phyloP scores from a whole-genome alignment of 2,797 vertebrate genomes.

The Liparis tanakae region DNA sequence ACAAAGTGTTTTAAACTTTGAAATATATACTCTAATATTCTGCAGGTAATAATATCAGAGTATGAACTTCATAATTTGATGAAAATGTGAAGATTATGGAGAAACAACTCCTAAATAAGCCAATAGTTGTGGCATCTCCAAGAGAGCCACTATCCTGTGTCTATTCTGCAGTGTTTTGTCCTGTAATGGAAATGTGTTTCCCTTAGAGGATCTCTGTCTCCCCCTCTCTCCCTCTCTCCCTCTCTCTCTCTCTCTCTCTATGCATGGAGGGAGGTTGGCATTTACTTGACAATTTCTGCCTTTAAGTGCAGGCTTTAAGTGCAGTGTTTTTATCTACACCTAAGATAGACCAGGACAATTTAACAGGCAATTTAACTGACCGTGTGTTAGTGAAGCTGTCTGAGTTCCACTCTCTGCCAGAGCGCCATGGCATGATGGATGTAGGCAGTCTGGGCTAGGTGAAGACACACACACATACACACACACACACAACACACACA shows the following conservation, averaged over 20 bases:
- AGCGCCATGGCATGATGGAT: constrained; percentile 80
- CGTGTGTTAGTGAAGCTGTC: constrained; percentile 83
- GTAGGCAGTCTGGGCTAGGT: constrained; percentile 79
- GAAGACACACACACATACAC: constrained; percentile 40
- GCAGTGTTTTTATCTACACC: constrained; percentile 84
- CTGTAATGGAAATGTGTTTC: constrained; percentile 59
- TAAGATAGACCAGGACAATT: constrained; percentile 83
- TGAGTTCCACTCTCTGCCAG: constrained; percentile 79
- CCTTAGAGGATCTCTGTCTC: constrained; percentile 56
- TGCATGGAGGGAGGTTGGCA: constrained; percentile 71
- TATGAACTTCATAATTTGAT: not conserved
- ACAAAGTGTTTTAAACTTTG: not conserved
- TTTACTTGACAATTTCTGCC: constrained; percentile 81
- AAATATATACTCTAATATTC: not conserved
- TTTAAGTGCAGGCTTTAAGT: constrained; percentile 82
- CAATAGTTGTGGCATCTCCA: constrained; percentile 27
- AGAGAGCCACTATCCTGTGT: constrained; percentile 6
- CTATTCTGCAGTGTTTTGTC: constrained; percentile 43
- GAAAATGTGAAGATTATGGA: constrained; percentile 15
- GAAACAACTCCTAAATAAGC: constrained; percentile 7
- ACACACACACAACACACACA: constrained; percentile 50
- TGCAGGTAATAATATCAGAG: not conserved
- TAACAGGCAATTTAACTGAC: constrained; percentile 86
- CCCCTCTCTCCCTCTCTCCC: constrained; percentile 30
- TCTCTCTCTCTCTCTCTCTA: constrained; percentile 42